Conservation (phyloP, 1,140 invertebrate species). For the Achroia grisella region DNA sequence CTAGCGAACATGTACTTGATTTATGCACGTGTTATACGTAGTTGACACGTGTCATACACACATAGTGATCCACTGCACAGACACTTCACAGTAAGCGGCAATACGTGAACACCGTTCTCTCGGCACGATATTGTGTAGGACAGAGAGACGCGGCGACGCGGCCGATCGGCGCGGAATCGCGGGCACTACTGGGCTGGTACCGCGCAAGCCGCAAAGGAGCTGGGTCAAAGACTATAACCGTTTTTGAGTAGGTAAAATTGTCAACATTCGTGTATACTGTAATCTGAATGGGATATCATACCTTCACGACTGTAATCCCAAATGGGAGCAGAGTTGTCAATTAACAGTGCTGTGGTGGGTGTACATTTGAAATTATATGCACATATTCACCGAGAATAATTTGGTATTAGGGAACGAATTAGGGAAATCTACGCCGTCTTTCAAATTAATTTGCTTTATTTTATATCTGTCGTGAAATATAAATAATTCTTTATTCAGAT, state of each 20-base stretch:
- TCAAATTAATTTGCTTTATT: too few relatives aligned
- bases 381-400: too few relatives aligned
- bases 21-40: constrained; percentile 6
- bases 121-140: background rate
- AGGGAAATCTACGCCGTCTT: too few relatives aligned
- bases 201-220: constrained; percentile 51
- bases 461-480: too few relatives aligned
- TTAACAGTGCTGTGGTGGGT: too few relatives aligned
- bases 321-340: too few relatives aligned
- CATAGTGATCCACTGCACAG: constrained; percentile 44
- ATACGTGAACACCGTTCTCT: constrained; percentile 44
- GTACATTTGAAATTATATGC: too few relatives aligned
- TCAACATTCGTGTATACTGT: constrained; percentile 17
- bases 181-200: constrained; percentile 41
- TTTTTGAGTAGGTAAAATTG: constrained; percentile 11
- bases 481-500: too few relatives aligned
- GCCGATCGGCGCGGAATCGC: constrained; percentile 33
- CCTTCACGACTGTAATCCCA: too few relatives aligned
- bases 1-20: too few relatives aligned
- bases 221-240: constrained; percentile 24
- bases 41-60: constrained; percentile 35
- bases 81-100: constrained; percentile 36
- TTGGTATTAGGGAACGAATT: too few relatives aligned
- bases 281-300: too few relatives aligned
- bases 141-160: constrained; percentile 19